Evolutionary conservation across 1,140 invertebrate genomes (phyloP).

Genomic region (Agrilus planipennis): DNA sequence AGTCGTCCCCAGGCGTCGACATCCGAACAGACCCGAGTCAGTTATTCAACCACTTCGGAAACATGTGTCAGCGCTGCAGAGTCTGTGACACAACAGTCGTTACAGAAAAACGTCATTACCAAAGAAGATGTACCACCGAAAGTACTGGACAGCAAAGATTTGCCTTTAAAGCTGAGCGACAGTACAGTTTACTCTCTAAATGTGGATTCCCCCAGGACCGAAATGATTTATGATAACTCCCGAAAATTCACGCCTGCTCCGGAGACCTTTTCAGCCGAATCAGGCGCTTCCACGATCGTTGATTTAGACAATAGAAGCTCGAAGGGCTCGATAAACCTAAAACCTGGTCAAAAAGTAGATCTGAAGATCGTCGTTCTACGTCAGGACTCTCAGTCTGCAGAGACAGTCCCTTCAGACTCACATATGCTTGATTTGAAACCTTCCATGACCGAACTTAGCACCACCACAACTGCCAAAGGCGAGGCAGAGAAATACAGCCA

Average conservation of each 20-base stretch:
- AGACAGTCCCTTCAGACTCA: background rate
- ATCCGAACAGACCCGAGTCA: slow-evolving; percentile 17
- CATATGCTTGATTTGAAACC: background rate
- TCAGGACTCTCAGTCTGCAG: slow-evolving; percentile 9
- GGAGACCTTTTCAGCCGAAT: too few species aligned
- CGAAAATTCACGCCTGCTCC: too few species aligned
- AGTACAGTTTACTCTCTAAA: too few species aligned
- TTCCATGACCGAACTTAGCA: slow-evolving; percentile 1
- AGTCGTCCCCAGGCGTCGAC: slow-evolving; percentile 7
- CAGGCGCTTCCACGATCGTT: too few species aligned
- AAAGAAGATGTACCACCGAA: background rate
- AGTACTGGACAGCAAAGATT: background rate
- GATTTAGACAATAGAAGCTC: too few species aligned
- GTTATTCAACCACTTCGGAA: slow-evolving; percentile 17
- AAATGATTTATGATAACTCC: too few species aligned
- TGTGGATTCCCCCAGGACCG: too few species aligned
- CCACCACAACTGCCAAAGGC: slow-evolving; percentile 1
- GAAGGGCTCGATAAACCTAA: slow-evolving; percentile 8
- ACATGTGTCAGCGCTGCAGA: slow-evolving; percentile 6
- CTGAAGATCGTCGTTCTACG: slow-evolving; percentile 25
- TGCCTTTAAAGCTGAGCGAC: too few species aligned
- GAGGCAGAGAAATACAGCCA: slow-evolving; percentile 5
- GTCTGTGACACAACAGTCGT: background rate
- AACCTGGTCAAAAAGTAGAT: slow-evolving; percentile 28
- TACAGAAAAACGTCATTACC: too few species aligned